Evolutionary conservation across 1,140 invertebrate genomes (phyloP).

Genomic region (Drosophila nikananu): DNA sequence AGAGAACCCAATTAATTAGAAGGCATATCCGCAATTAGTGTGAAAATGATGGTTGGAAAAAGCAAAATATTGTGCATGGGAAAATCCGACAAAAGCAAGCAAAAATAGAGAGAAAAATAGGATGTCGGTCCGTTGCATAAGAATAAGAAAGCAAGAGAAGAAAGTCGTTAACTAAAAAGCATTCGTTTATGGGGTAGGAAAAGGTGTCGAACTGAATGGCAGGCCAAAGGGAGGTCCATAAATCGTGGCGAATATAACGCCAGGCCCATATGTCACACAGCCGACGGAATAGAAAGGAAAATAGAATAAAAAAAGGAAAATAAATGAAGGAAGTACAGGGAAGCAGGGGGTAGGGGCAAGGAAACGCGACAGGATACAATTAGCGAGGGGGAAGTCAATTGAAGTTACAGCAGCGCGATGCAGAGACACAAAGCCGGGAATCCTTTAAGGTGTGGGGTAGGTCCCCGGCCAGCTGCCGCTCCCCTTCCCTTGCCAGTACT

Average conservation of each 20-base stretch:
- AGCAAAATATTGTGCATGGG: slow-evolving; percentile 55
- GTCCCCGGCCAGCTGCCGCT: slow-evolving; percentile 63
- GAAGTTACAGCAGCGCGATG: slow-evolving; percentile 60
- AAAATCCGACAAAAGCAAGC: slow-evolving; percentile 45
- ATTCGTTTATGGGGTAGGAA: slow-evolving; percentile 62
- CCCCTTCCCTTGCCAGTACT: slow-evolving; percentile 26
- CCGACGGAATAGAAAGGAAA: slow-evolving; percentile 27
- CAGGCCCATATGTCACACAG: slow-evolving; percentile 69
- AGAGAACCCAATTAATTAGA: slow-evolving; percentile 68
- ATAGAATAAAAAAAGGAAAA: slow-evolving; percentile 36
- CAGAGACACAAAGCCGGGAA: slow-evolving; percentile 46
- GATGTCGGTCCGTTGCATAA: slow-evolving; percentile 24
- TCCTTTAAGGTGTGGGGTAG: slow-evolving; percentile 47
- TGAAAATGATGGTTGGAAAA: slow-evolving; percentile 65
- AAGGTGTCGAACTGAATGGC: slow-evolving; percentile 67
- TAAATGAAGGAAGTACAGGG: slow-evolving; percentile 11
- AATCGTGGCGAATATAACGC: slow-evolving; percentile 77
- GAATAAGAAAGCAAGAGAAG: slow-evolving; percentile 44
- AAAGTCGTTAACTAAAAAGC: slow-evolving; percentile 72
- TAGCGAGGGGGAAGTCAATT: slow-evolving; percentile 75
- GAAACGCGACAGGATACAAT: slow-evolving; percentile 73
- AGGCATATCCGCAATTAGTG: slow-evolving; percentile 78
- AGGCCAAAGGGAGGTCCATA: slow-evolving; percentile 59
- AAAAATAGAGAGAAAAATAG: slow-evolving; percentile 32
- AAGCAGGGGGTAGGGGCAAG: slow-evolving; percentile 28